Percentiles rank a stretch among this genome's conserved stretches.
These are phyloP conservation scores for Amazona finschi DNA, from an alignment of 2,797 vertebrate species.

Conservation along the genomic window DNA sequence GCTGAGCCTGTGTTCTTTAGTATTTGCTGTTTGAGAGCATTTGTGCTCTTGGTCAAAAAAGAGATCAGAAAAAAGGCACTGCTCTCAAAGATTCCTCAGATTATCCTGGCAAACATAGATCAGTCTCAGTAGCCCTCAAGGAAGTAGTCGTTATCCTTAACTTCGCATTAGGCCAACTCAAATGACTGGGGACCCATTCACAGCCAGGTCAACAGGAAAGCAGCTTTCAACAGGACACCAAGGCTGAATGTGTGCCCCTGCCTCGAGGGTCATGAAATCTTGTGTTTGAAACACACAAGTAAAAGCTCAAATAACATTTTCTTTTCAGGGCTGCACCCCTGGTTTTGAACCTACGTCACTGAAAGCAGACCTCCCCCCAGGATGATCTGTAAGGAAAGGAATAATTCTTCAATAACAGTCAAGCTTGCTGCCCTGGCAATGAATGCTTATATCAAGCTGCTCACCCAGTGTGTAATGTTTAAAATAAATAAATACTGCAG, in stretches of 20 bases:
- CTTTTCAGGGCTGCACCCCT: not conserved
- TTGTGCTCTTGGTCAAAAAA: not conserved
- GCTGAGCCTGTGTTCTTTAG: not conserved
- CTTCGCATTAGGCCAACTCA: not conserved
- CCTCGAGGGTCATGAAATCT: not conserved
- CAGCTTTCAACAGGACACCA: not conserved
- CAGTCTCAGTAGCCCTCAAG: not conserved
- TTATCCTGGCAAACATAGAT: not conserved
- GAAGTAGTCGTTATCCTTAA: not conserved
- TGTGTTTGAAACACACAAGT: not conserved
- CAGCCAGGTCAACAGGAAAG: not conserved
- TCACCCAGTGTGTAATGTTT: conserved; percentile 11
- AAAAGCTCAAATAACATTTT: not conserved
- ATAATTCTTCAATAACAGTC: not conserved
- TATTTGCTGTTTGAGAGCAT: not conserved
- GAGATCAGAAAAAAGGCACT: not conserved
- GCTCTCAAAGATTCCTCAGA: not conserved
- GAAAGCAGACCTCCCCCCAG: not conserved
- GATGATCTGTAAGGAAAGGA: not conserved
- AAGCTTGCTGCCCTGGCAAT: not conserved
- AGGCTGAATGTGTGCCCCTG: not conserved
- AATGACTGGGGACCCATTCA: not conserved
- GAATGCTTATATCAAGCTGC: not conserved
- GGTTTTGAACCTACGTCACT: not conserved
- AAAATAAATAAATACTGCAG: conserved; percentile 53